Evolutionary conservation across 64 coral and sea anemone species (phyloP).

Genomic region (Montipora foliosa): DNA sequence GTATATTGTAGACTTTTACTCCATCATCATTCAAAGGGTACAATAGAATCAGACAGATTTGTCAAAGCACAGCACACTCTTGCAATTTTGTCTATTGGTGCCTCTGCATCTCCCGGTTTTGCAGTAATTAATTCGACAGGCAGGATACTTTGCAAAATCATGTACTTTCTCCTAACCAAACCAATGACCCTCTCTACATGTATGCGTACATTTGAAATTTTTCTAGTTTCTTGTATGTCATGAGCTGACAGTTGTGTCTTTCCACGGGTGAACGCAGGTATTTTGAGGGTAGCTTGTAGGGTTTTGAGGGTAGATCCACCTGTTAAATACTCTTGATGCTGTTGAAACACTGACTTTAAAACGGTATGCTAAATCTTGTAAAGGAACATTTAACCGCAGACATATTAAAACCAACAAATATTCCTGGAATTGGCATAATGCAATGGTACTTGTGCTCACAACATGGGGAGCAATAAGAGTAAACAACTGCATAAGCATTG

Average conservation of each 20-base stretch:
- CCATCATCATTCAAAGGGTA: constrained; percentile 43
- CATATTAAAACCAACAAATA: constrained; percentile 18
- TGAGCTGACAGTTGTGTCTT: constrained; percentile 42
- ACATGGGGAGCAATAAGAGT: constrained; percentile 24
- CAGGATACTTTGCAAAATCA: constrained; percentile 53
- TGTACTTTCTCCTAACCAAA: constrained; percentile 56
- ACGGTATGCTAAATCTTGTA: constrained; percentile 38
- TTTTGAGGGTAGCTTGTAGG: constrained; percentile 41
- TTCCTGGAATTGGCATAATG: constrained; percentile 26
- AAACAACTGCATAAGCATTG: constrained; percentile 9
- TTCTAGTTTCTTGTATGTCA: constrained; percentile 56
- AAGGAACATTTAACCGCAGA: constrained; percentile 26
- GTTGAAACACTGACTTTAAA: constrained; percentile 30
- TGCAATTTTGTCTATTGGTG: constrained; percentile 65
- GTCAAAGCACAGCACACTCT: constrained; percentile 57
- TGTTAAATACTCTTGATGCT: constrained; percentile 33
- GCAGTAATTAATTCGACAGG: constrained; percentile 38
- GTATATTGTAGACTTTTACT: constrained; percentile 16
- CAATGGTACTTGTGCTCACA: constrained; percentile 20
- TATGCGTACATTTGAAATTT: constrained; percentile 58
- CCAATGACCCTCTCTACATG: constrained; percentile 74
- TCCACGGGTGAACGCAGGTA: constrained; percentile 39
- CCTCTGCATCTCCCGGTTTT: constrained; percentile 21
- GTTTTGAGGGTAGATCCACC: constrained; percentile 31
- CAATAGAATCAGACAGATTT: constrained; percentile 60